Percentiles rank a stretch among this genome's conserved stretches.
phyloP scores from a whole-genome alignment of 2,797 vertebrate species.

The Jordanella pulchra region DNA sequence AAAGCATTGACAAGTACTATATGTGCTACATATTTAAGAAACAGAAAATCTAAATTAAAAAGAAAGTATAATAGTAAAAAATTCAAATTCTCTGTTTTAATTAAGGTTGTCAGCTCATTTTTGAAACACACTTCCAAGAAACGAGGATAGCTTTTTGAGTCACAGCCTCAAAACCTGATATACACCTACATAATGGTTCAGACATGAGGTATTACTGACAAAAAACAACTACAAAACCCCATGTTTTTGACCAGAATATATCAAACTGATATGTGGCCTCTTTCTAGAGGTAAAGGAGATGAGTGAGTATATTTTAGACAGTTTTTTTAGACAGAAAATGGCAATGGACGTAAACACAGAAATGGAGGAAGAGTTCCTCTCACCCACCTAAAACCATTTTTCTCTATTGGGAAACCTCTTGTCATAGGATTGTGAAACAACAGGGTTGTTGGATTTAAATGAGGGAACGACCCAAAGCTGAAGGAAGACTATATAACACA shows the following conservation, averaged over 20 bases:
- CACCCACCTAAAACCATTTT: neutral
- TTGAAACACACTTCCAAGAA: neutral
- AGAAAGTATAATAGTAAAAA: neutral
- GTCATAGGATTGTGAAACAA: neutral
- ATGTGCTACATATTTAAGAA: neutral
- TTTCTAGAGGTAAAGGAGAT: neutral
- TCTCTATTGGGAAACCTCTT: neutral
- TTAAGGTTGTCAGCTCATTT: neutral
- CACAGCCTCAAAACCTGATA: neutral
- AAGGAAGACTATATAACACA: neutral
- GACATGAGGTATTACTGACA: neutral
- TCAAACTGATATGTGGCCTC: neutral
- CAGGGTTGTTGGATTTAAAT: neutral
- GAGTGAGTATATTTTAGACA: neutral
- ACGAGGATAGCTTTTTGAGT: neutral
- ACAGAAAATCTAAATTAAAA: neutral
- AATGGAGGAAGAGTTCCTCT: neutral
- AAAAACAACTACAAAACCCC: neutral
- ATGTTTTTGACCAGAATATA: neutral
- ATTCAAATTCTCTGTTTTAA: neutral
- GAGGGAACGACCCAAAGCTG: neutral
- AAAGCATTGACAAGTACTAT: slow-evolving; percentile 8
- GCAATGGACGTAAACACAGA: neutral
- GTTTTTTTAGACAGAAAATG: neutral
- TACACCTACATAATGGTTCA: neutral